Percentiles rank a stretch among this genome's conserved stretches.
Conservation (phyloP, 37 sponge, comb jelly and placozoan species). For the Tethya wilhelma region DNA sequence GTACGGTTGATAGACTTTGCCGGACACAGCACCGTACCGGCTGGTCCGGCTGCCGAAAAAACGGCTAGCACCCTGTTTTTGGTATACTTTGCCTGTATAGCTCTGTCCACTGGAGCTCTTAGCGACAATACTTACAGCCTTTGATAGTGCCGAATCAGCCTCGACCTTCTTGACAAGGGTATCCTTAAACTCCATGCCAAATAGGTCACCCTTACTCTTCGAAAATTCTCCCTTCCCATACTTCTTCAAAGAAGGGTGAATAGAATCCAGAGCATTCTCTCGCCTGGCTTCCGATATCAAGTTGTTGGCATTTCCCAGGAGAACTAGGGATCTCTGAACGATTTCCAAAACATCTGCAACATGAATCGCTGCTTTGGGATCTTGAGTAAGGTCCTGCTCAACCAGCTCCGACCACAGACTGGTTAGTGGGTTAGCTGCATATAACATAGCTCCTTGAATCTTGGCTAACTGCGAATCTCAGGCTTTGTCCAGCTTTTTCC, state of each 20-base stretch:
- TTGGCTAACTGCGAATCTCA: no score
- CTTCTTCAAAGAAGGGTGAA: not conserved
- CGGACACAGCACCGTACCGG: constrained; percentile 1
- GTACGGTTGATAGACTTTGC: not conserved
- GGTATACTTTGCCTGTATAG: not conserved
- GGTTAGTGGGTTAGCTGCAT: constrained; percentile 15
- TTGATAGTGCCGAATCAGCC: constrained; percentile 4
- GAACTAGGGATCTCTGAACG: not conserved
- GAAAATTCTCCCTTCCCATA: constrained; percentile 15
- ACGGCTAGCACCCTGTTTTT: not conserved
- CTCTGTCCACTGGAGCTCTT: not conserved
- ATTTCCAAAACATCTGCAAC: not conserved
- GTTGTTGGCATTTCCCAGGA: constrained; percentile 5
- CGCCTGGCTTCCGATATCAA: not conserved
- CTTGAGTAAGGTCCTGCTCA: not conserved
- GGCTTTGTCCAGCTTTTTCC: no score
- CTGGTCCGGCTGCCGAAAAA: not conserved
- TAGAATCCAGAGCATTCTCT: not conserved
- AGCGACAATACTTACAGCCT: not conserved
- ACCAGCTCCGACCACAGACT: constrained; percentile 8
- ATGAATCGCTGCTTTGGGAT: not conserved
- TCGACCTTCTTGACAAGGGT: constrained; percentile 13
- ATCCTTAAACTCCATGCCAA: not conserved
- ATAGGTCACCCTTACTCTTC: not conserved
- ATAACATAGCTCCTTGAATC: constrained; percentile 12